Evolutionary conservation across 2,797 vertebrate species (phyloP).

Genomic region (Scleropages formosus): DNA sequence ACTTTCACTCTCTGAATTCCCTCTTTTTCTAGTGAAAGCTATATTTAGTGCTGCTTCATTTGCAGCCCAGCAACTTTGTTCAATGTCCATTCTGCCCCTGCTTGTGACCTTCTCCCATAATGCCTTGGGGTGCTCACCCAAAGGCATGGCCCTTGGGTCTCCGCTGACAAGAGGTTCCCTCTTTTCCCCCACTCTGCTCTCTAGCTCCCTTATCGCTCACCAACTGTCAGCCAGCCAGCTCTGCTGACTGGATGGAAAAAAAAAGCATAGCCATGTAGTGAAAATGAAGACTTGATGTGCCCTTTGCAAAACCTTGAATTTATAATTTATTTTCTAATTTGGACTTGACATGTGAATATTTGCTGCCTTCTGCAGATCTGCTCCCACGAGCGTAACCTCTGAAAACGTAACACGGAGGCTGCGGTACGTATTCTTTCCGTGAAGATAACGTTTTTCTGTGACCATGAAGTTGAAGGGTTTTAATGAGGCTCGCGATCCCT

Average conservation of each 20-base stretch:
- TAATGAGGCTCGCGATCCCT: constrained; percentile 59
- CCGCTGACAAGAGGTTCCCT: not conserved
- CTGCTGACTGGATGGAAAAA: constrained; percentile 26
- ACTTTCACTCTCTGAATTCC: too few species aligned
- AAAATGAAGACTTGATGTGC: constrained; percentile 43
- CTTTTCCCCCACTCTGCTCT: not conserved
- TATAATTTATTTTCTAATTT: constrained; percentile 57
- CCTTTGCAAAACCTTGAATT: constrained; percentile 52
- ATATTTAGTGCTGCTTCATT: too few species aligned
- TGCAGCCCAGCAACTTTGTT: not conserved
- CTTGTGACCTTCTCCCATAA: not conserved
- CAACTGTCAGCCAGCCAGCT: constrained; percentile 18
- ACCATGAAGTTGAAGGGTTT: constrained; percentile 39
- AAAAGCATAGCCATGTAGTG: constrained; percentile 23
- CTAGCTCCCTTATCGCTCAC: not conserved
- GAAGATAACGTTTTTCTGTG: constrained; percentile 41
- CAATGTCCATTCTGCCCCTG: not conserved
- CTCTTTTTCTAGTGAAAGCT: too few species aligned
- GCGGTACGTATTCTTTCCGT: constrained; percentile 31
- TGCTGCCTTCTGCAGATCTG: constrained; percentile 48
- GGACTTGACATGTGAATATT: constrained; percentile 39
- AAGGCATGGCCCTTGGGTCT: not conserved
- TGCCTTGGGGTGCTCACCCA: not conserved
- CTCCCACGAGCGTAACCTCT: constrained; percentile 42
- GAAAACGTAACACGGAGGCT: constrained; percentile 32